These are phyloP conservation scores for Dasyprocta punctata DNA, from an alignment of 2,113 vertebrate genomes.

Conservation along the genomic window DNA sequence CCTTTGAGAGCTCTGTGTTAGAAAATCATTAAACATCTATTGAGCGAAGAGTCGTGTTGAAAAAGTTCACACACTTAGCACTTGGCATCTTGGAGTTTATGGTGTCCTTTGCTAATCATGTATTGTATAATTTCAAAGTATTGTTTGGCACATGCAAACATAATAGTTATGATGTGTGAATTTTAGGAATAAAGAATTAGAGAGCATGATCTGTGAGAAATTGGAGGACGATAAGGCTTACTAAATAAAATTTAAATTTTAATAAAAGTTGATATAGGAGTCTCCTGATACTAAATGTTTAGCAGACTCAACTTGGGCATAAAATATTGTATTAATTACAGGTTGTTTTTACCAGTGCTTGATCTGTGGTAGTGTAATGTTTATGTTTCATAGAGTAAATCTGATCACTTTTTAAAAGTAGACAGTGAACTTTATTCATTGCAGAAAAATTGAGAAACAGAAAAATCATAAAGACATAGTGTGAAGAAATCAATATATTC, in stretches of 20 bases:
- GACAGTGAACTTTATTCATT: neutral
- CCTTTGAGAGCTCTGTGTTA: neutral
- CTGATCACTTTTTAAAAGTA: neutral
- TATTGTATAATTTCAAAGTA: neutral
- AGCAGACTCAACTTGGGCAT: constrained; percentile 1
- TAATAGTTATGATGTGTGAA: neutral
- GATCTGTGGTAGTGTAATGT: neutral
- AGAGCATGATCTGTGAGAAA: neutral
- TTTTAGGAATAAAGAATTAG: constrained; percentile 8
- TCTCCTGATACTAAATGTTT: neutral
- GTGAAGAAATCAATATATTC: neutral
- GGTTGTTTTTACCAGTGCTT: neutral
- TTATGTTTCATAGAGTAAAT: constrained; percentile 37
- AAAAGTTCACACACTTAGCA: neutral
- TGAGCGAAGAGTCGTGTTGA: neutral
- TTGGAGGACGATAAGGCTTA: neutral
- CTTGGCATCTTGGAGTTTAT: neutral
- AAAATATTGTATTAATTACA: constrained; percentile 39
- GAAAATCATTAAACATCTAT: neutral
- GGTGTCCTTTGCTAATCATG: neutral
- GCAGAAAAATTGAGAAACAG: constrained; percentile 33
- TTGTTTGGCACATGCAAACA: neutral
- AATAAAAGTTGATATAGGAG: constrained; percentile 33
- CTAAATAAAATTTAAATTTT: constrained; percentile 51
- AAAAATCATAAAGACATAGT: constrained; percentile 23